A percentile compares a stretch with the other conserved stretches of the same genome.
Evolutionary conservation across 2,113 vertebrate species (phyloP).

Genomic region (Bombycilla garrulus): DNA sequence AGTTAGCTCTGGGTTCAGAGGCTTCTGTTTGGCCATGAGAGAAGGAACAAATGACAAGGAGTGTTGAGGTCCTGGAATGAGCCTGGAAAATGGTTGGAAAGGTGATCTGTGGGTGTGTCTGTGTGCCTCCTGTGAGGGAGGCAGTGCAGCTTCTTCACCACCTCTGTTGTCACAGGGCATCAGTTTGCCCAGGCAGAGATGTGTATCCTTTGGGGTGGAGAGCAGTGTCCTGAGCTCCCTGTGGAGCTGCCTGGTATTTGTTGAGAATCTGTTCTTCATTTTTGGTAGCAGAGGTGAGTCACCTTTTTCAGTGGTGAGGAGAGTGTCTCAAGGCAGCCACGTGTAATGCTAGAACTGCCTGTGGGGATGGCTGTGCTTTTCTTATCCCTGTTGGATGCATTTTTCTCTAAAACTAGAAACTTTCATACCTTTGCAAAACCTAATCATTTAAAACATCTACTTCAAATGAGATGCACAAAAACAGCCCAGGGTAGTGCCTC

Average conservation of each 20-base stretch:
- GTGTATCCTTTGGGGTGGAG: neutral
- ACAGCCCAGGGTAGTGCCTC: neutral
- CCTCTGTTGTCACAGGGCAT: neutral
- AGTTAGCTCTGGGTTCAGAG: neutral
- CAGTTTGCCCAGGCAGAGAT: neutral
- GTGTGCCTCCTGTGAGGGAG: neutral
- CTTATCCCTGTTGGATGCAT: neutral
- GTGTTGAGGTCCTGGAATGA: neutral
- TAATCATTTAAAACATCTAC: neutral
- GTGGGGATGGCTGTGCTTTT: neutral
- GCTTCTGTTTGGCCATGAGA: neutral
- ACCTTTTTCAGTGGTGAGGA: neutral
- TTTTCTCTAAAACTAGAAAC: neutral
- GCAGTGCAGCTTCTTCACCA: neutral
- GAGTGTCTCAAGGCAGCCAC: neutral
- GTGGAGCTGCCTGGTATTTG: neutral
- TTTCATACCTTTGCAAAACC: neutral
- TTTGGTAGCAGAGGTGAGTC: neutral
- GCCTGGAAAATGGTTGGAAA: neutral
- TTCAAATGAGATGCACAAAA: neutral
- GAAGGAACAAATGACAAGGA: neutral
- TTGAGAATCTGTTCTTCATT: neutral
- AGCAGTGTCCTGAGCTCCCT: neutral
- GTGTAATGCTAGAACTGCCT: neutral
- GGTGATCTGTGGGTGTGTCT: neutral